Base-by-base conservation (phyloP, 2,888 invertebrate species). In the Sinohyriopsis cumingii region DNA sequence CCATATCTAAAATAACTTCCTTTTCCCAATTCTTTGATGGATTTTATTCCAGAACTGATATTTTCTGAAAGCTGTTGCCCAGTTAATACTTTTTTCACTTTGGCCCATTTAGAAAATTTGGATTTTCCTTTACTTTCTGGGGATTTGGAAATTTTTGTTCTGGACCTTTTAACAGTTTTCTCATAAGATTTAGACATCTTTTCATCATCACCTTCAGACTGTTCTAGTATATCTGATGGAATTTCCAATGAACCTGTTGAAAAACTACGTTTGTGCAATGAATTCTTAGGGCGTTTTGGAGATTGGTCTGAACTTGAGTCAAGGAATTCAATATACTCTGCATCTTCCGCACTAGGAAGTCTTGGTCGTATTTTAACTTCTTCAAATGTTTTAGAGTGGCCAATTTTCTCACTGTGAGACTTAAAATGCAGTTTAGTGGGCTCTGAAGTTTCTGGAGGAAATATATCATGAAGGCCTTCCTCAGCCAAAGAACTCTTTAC, bases 71-170 rank as follows among this genome's bases (percentile, higher is more conserved):
- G 68, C 67, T 82, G 86, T 74, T 82, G 85, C 22, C 85, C 83
- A 15, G 82, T 95, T 84, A 95, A 95, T 20, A 96, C 96, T 62
- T 95, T 95, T 89, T 96, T 96, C 18, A 96, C 96, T 90, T 94
- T 94, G 0, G 95, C 95, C 96, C 96, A 96, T 87, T 96, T 96
- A 0, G 95, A 95, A 64, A 94, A 93, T 77, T 84, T 85, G 57
- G 83, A 78, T 71, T 86, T 86, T 63, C 81, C 76, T 73, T 86
- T 86, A 15, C 78, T 68, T 54, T 78, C 71, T 15, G 81, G 78
- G 55, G 84, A 82, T 74, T 84, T 83, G 73, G 72, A 76, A 65
- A 73, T 75, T 72, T 77, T 82, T 76, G 63, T 73, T 76, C 67
- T 77, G 75, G 65, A 71, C 45, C 45, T 75, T 66, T 63, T 73